phyloP scores from a whole-genome alignment of 2,888 invertebrate genomes.

The Thalpophila matura region DNA sequence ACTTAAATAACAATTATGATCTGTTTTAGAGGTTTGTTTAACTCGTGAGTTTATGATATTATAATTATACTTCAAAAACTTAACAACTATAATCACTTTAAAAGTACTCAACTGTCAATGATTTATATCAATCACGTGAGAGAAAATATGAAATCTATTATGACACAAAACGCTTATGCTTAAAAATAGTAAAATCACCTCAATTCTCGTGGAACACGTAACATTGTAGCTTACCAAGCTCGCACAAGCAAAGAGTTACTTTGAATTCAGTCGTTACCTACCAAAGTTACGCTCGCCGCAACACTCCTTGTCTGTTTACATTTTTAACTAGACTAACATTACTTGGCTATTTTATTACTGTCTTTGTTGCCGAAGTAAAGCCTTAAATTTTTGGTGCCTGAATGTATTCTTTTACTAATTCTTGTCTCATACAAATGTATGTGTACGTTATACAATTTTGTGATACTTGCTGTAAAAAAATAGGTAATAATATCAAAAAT shows the following conservation, averaged over 20 bases:
- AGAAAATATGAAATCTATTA: too few relatives aligned
- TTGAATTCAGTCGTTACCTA: slow-evolving; percentile 57
- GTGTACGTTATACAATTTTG: too few relatives aligned
- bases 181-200: slow-evolving; percentile 14
- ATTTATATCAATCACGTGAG: too few relatives aligned
- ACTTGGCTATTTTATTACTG: slow-evolving; percentile 48
- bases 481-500: neutral
- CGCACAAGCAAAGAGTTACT: slow-evolving; percentile 23
- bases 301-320: slow-evolving; percentile 55
- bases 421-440: neutral
- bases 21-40: too few relatives aligned
- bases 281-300: slow-evolving; percentile 53
- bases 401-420: neutral
- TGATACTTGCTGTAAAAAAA: too few relatives aligned
- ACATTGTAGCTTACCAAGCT: slow-evolving; percentile 17
- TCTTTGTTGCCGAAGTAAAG: slow-evolving; percentile 26
- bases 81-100: too few relatives aligned
- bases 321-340: slow-evolving; percentile 65
- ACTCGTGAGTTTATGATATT: too few relatives aligned
- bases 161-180: neutral
- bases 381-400: slow-evolving; percentile 2
- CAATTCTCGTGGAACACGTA: neutral
- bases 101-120: too few relatives aligned
- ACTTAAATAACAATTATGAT: too few relatives aligned
- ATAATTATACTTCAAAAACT: too few relatives aligned